Conservation (phyloP, 2,113 vertebrate species). For the Leptobrachium ailaonicum region DNA sequence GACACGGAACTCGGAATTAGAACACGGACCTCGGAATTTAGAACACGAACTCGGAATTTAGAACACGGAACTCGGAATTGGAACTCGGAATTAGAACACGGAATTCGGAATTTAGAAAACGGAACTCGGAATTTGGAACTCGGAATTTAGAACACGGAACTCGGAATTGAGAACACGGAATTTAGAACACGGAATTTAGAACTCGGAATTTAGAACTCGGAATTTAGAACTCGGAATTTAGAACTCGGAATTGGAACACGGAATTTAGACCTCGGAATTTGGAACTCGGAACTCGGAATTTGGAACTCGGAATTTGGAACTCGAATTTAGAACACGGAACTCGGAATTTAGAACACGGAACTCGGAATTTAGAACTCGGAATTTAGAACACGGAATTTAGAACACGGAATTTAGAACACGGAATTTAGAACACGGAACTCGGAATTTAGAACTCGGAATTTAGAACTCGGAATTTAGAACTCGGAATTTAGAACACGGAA, state of each 20-base stretch:
- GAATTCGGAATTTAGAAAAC: too few species aligned
- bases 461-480: background rate
- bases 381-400: too few species aligned
- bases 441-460: background rate
- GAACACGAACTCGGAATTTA: background rate
- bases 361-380: background rate
- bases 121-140: background rate
- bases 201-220: too few species aligned
- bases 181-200: too few species aligned
- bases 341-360: background rate
- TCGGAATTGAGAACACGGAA: background rate
- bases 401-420: too few species aligned
- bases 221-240: slow-evolving; percentile 4
- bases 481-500: background rate
- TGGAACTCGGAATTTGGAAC: background rate
- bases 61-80: background rate
- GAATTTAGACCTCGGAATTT: background rate
- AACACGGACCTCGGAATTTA: background rate
- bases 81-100: too few species aligned
- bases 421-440: background rate
- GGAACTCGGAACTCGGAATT: slow-evolving; percentile 1
- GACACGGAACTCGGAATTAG: background rate
- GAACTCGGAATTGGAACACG: background rate
- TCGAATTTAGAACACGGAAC: background rate
- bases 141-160: background rate